Evolutionary conservation across 2,113 vertebrate genomes (phyloP).

Genomic region (human (Homo sapiens)): DNA sequence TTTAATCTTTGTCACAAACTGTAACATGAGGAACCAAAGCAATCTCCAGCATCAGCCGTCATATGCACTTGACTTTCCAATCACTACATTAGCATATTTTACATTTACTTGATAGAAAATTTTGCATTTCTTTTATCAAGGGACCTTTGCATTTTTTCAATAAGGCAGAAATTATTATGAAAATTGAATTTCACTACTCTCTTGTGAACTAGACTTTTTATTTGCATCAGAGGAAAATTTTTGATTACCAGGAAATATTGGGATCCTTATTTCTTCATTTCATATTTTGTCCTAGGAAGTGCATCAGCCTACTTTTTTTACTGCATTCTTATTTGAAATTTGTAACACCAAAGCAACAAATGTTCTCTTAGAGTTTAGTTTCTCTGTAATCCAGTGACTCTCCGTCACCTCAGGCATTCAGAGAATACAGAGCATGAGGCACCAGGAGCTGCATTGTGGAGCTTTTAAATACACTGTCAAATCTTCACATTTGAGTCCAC

Average conservation of each 20-base stretch:
- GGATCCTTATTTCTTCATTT: conserved; percentile 8
- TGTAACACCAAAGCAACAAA: conserved; percentile 12
- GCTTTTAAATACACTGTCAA: conserved; percentile 64
- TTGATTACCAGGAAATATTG: not conserved
- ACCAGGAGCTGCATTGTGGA: conserved; percentile 45
- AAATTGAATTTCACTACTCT: conserved; percentile 67
- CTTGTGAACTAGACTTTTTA: conserved; percentile 34
- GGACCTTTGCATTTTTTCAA: conserved; percentile 65
- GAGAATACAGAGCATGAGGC: conserved; percentile 33
- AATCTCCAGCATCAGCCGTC: conserved; percentile 34
- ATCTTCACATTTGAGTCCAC: conserved; percentile 61
- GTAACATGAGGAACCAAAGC: conserved; percentile 39
- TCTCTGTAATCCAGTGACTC: conserved; percentile 30
- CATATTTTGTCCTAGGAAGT: not conserved
- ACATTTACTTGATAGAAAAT: conserved; percentile 70
- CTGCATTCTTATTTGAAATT: conserved; percentile 57
- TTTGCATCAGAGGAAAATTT: conserved; percentile 21
- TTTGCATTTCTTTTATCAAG: conserved; percentile 75
- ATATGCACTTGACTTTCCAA: conserved; percentile 57
- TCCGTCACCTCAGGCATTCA: conserved; percentile 62
- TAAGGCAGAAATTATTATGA: conserved; percentile 72
- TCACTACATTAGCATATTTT: conserved; percentile 72
- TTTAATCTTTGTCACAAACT: not conserved
- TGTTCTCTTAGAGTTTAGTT: conserved; percentile 41
- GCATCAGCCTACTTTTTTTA: not conserved